These are phyloP conservation scores for Centruroides sculpturatus DNA, from an alignment of 1,140 invertebrate species.

Conservation along the genomic window DNA sequence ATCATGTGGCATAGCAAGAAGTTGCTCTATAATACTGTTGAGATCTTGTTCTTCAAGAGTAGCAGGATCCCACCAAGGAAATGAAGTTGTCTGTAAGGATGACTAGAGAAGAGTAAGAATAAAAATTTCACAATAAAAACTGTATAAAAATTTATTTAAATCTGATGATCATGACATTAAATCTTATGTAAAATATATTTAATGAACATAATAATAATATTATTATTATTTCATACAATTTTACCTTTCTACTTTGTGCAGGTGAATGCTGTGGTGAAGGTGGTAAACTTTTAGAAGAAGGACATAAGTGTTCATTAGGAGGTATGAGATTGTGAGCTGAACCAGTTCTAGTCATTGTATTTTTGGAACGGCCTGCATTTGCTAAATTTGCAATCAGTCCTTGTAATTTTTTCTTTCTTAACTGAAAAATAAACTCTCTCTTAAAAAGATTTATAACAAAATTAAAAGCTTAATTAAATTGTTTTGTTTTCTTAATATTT, in stretches of 20 bases:
- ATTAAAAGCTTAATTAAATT: no score
- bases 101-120: not conserved
- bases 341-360: not conserved
- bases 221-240: not conserved
- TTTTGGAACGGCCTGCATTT: no score
- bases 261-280: not conserved
- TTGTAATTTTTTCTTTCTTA: no score
- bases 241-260: not conserved
- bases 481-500: no score
- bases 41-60: not conserved
- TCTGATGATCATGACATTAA: no score
- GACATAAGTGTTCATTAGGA: not conserved
- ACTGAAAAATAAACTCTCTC: no score
- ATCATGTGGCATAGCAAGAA: not conserved
- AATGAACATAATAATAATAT: no score
- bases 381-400: no score
- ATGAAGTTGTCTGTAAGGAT: not conserved
- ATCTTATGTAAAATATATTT: no score
- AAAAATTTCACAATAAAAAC: not conserved
- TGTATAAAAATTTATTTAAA: not conserved
- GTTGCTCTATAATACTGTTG: not conserved
- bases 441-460: no score
- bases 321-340: not conserved
- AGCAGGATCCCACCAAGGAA: not conserved
- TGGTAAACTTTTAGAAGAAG: not conserved